Evolutionary conservation across 2,797 vertebrate genomes (phyloP), one percentile per base, ranked within the genome.

Genomic region (Lagocephalus sceleratus): DNA sequence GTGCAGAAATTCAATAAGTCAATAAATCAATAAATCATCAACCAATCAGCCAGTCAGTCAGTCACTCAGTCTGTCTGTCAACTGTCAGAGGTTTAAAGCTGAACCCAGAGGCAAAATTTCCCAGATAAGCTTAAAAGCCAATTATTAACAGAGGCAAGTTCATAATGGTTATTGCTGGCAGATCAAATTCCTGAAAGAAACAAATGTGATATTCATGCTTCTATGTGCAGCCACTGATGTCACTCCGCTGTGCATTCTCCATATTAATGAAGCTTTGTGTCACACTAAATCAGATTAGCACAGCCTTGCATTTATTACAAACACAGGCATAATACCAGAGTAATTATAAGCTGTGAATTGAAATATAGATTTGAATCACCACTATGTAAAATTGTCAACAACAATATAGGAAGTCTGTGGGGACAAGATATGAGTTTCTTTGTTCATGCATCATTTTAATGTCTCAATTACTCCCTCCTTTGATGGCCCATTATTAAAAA

Each of bases 291-390:
- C 80, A 77, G 74, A 84, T 82, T 78, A 83, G 75, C 54, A 5
- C 47, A 52, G 64, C 58, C 51, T 69, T 50, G 78, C 71, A 76
- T 84, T 82, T 81, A 80, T 81, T 66, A 81, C 63, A 74, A 67
- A 79, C 51, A 55, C 26, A 62, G 67, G 52, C 62, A 59, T 81
- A 78, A 80, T 73, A 63, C 22, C 61, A 60, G 57, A 71, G 63
- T 79, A 84, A 83, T 86, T 82, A 85, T 72, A 64, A 75, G 70
- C 75, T 71, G 75, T 74, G 68, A 82, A 81, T 78, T 81, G 80
- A 79, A 78, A 81, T 79, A 67, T 67, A 81, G 77, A 81, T 81
- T 70, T 54, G 60, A 69, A 78, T 79, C 71, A 65, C 66, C 63
- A 26, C 60, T 54, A 72, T 75, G 59, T 72, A 39, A 59, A 75